Evolutionary conservation across 2,888 invertebrate genomes (phyloP).

Genomic region (Cantharis nigra): DNA sequence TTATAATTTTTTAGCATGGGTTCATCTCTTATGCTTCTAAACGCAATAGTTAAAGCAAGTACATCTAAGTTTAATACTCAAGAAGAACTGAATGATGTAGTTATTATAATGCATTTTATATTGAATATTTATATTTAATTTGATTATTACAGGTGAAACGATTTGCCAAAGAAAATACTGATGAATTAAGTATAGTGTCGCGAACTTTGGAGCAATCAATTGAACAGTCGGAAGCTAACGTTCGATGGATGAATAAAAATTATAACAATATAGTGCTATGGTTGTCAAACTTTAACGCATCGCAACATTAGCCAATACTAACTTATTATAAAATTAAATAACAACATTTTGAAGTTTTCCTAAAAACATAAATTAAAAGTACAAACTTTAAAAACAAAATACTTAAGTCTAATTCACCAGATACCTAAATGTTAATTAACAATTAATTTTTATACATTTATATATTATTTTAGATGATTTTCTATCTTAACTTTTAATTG

Average conservation of each 20-base stretch:
- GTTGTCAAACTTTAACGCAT: conserved; percentile 56
- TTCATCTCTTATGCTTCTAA: conserved; percentile 70
- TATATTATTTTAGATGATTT: not conserved
- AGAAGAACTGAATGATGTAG: conserved; percentile 77
- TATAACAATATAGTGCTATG: conserved; percentile 76
- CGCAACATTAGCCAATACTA: not conserved
- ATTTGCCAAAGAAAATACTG: conserved; percentile 66
- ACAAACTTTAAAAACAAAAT: not conserved
- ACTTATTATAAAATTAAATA: not conserved
- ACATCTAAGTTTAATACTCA: conserved; percentile 75
- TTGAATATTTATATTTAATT: not conserved
- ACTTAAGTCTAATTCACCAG: not conserved
- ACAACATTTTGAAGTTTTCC: not conserved
- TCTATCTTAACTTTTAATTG: not conserved
- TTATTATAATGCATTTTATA: conserved; percentile 31
- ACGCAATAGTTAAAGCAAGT: conserved; percentile 72
- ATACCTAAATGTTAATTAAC: not conserved
- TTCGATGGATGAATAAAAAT: conserved; percentile 81
- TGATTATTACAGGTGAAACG: conserved; percentile 10
- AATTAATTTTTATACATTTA: not conserved
- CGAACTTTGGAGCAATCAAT: conserved; percentile 79
- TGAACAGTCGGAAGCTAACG: conserved; percentile 80
- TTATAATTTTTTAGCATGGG: conserved; percentile 65
- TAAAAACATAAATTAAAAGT: not conserved
- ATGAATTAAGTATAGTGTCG: conserved; percentile 67